These are phyloP conservation scores for Sebastes trivittatus DNA, from an alignment of 2,797 vertebrate genomes.

Conservation along the genomic window DNA sequence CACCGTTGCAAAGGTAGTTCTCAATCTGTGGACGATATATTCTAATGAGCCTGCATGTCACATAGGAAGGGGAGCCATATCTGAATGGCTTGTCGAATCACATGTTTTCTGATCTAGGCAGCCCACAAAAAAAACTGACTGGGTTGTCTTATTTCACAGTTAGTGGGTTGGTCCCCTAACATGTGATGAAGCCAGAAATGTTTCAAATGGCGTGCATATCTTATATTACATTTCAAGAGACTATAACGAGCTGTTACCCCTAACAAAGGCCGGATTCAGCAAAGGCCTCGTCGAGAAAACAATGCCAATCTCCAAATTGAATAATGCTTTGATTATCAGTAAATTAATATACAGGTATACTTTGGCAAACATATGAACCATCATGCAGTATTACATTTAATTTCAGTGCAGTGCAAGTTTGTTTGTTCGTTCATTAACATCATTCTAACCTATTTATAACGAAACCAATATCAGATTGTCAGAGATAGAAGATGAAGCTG, in stretches of 20 bases:
- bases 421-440: background rate
- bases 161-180: background rate
- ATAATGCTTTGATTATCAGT: background rate
- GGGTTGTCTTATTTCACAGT: no score
- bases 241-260: background rate
- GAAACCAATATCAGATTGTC: background rate
- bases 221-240: background rate
- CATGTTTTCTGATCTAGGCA: no score
- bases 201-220: conserved; percentile 3
- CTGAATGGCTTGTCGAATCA: no score
- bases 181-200: conserved; percentile 3
- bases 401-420: background rate
- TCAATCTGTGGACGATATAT: no score
- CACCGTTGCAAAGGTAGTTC: no score
- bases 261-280: background rate
- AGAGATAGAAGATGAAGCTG: background rate
- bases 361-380: background rate
- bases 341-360: background rate
- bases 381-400: background rate
- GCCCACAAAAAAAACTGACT: no score
- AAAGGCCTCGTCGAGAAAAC: background rate
- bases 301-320: background rate
- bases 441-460: background rate
- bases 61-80: no score
- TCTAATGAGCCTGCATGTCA: no score